Percentiles rank a stretch among this genome's conserved stretches.
phyloP scores from a whole-genome alignment of 1,140 invertebrate species.

The Brachionus asplanchnoidis region DNA sequence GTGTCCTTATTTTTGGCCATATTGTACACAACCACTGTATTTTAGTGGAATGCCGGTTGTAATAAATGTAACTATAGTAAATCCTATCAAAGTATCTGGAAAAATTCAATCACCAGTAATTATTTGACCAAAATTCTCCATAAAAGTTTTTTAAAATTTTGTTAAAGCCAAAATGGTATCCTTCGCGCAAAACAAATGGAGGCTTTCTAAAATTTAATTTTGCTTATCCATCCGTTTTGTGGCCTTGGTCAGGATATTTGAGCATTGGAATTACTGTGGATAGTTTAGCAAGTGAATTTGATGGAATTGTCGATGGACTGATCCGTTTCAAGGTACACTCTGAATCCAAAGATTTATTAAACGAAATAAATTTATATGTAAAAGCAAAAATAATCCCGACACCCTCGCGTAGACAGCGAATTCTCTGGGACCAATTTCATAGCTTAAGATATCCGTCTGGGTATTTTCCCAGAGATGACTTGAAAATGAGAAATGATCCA shows the following conservation, averaged over 20 bases:
- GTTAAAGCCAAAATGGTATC: constrained; percentile 75
- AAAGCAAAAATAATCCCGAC: constrained; percentile 70
- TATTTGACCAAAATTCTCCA: neutral
- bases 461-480: constrained; percentile 89
- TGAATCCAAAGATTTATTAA: constrained; percentile 60
- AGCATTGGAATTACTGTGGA: constrained; percentile 70
- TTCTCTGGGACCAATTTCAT: constrained; percentile 95
- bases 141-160: neutral
- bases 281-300: constrained; percentile 67
- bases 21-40: constrained; percentile 89
- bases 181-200: constrained; percentile 72
- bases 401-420: constrained; percentile 70
- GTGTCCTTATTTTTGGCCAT: constrained; percentile 95
- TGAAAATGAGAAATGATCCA: constrained; percentile 84
- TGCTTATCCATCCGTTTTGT: constrained; percentile 73
- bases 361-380: constrained; percentile 68
- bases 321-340: constrained; percentile 78
- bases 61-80: constrained; percentile 71
- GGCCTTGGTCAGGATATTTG: constrained; percentile 94
- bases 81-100: constrained; percentile 70
- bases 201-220: constrained; percentile 50
- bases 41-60: constrained; percentile 77
- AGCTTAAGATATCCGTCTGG: constrained; percentile 89
- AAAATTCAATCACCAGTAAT: constrained; percentile 63
- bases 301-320: constrained; percentile 74